Percentiles rank a stretch among this genome's conserved stretches.
These are phyloP conservation scores for Menura novaehollandiae DNA, from an alignment of 2,113 vertebrate species.

Conservation along the genomic window DNA sequence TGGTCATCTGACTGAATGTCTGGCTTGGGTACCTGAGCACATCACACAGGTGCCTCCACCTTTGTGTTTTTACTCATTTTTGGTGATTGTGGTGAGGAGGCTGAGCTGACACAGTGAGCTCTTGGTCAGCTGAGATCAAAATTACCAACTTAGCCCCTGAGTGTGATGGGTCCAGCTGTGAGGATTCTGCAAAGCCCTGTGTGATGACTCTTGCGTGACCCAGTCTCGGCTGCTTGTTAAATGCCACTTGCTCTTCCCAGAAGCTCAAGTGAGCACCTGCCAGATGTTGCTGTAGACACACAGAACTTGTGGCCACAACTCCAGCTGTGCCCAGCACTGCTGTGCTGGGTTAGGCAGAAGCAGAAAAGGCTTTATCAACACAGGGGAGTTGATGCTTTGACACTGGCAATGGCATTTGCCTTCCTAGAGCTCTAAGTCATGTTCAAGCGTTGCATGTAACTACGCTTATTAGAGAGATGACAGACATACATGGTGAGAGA, in stretches of 20 bases:
- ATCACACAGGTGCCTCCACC: background rate
- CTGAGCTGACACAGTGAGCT: background rate
- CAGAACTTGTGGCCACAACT: rapidly evolving
- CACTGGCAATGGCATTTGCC: background rate
- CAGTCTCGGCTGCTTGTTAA: rapidly evolving
- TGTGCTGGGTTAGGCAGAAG: background rate
- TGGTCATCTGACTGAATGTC: background rate
- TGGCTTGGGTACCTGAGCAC: background rate
- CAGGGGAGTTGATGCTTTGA: background rate
- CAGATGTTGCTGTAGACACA: background rate
- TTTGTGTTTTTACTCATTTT: background rate
- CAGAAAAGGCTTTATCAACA: background rate
- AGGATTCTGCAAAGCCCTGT: background rate
- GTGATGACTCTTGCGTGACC: background rate
- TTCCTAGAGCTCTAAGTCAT: background rate
- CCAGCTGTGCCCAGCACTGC: background rate
- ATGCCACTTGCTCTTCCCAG: background rate
- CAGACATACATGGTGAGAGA: background rate
- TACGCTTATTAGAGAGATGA: background rate
- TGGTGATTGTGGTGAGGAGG: background rate
- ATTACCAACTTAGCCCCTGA: rapidly evolving
- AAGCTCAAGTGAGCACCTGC: background rate
- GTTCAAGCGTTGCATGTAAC: background rate
- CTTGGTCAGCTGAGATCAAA: background rate
- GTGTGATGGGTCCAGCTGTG: background rate